Conservation (phyloP, 2,797 vertebrate genomes). For the Acrossocheilus wenchowensis region DNA sequence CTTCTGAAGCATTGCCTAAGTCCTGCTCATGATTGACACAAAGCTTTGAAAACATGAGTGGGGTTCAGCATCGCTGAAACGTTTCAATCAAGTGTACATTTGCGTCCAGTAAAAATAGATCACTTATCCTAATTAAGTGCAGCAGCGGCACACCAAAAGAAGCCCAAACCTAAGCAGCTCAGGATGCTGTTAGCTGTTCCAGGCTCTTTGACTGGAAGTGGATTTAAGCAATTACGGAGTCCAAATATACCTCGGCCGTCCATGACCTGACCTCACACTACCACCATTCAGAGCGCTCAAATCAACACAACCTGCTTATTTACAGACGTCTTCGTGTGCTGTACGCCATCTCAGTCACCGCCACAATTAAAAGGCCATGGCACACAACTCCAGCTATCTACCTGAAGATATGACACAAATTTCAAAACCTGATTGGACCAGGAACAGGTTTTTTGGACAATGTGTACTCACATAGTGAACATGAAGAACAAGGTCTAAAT, state of each 20-base stretch:
- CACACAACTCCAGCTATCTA: neutral
- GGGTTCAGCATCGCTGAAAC: neutral
- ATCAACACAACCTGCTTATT: constrained; percentile 11
- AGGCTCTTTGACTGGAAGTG: constrained; percentile 67
- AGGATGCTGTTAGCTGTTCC: constrained; percentile 72
- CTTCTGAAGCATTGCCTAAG: constrained; percentile 1
- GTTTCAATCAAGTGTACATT: constrained; percentile 31
- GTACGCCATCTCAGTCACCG: neutral
- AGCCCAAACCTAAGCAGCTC: constrained; percentile 61
- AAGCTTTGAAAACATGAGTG: neutral
- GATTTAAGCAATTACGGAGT: constrained; percentile 73
- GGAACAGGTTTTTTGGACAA: neutral
- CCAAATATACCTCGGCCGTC: constrained; percentile 69
- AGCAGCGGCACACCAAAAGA: constrained; percentile 50
- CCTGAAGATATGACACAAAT: neutral
- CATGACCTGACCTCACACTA: constrained; percentile 45
- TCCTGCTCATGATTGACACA: neutral
- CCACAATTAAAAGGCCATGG: neutral
- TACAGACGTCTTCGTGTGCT: neutral
- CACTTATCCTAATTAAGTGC: constrained; percentile 63
- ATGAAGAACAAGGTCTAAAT: neutral
- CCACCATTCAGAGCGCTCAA: constrained; percentile 33
- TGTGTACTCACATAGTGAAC: neutral
- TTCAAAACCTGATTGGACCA: neutral
- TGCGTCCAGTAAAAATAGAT: constrained; percentile 51